A percentile compares a stretch with the other conserved stretches of the same genome.
These are phyloP conservation scores for Plodia interpunctella DNA, from an alignment of 1,140 invertebrate species.

Conservation along the genomic window DNA sequence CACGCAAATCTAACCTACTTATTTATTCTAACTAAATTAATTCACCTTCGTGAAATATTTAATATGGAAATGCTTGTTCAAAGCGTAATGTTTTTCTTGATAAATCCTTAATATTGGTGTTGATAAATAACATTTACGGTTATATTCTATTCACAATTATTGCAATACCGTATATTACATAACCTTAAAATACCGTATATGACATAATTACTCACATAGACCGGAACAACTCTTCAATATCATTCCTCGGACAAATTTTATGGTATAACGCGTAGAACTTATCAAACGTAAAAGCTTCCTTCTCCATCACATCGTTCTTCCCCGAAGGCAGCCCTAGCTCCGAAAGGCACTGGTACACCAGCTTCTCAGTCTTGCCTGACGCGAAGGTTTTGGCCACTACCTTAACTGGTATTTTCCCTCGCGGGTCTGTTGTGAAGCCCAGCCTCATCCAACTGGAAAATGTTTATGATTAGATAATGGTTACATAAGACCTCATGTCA, in stretches of 20 bases:
- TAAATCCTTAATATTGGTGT: too few relatives aligned
- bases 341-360: constrained; percentile 96
- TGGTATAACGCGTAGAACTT: constrained; percentile 99
- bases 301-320: constrained; percentile 98
- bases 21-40: too few relatives aligned
- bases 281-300: constrained; percentile 97
- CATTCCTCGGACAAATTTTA: constrained; percentile 99
- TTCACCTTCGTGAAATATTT: too few relatives aligned
- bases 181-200: too few relatives aligned
- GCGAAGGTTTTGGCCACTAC: constrained; percentile 98
- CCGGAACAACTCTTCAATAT: constrained; percentile 98
- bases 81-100: too few relatives aligned
- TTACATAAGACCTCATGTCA: too few relatives aligned
- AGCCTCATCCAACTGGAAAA: constrained; percentile 96
- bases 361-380: constrained; percentile 97
- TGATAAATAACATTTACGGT: too few relatives aligned
- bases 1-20: too few relatives aligned
- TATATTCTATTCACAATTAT: too few relatives aligned
- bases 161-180: too few relatives aligned
- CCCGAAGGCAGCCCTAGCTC: constrained; percentile 96
- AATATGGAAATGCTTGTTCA: too few relatives aligned
- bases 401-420: constrained; percentile 97
- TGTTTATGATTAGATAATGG: constrained; percentile 10
- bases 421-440: constrained; percentile 93
- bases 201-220: constrained; percentile 88